Conservation (phyloP, 2,797 vertebrate species). For the Acrocephalus scirpaceus region DNA sequence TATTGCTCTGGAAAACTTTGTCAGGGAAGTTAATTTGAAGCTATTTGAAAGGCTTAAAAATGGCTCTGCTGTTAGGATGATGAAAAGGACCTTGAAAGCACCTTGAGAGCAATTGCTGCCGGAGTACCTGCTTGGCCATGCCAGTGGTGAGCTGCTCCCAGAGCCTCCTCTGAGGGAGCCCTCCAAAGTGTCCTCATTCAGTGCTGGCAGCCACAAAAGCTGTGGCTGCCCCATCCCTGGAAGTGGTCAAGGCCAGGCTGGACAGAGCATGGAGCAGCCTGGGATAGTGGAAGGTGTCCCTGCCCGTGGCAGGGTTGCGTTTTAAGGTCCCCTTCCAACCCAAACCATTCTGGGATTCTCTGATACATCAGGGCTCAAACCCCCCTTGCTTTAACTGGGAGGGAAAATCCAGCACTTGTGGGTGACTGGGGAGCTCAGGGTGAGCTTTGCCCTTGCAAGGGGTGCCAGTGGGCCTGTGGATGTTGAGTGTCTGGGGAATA, state of each 20-base stretch:
- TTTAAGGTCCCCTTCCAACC: neutral
- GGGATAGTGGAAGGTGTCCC: neutral
- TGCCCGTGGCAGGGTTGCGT: neutral
- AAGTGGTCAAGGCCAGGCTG: rapidly evolving
- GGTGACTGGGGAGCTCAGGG: neutral
- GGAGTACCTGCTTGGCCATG: neutral
- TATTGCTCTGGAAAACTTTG: neutral
- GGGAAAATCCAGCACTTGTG: neutral
- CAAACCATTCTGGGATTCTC: neutral
- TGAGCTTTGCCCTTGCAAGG: neutral
- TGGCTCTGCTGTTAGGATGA: neutral
- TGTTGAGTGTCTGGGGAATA: neutral
- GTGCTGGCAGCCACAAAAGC: neutral
- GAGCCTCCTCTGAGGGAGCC: neutral
- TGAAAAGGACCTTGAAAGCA: neutral
- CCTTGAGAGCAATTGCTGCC: neutral
- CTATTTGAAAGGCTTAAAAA: neutral
- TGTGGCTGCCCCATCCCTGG: neutral
- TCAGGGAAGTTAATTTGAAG: neutral
- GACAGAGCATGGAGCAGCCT: neutral
- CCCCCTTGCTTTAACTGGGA: neutral
- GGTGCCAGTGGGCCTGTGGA: neutral
- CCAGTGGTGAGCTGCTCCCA: neutral
- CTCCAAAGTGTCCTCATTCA: neutral
- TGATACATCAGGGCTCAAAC: neutral